phyloP scores from a whole-genome alignment of 2,113 vertebrate genomes.

The Podiceps cristatus region DNA sequence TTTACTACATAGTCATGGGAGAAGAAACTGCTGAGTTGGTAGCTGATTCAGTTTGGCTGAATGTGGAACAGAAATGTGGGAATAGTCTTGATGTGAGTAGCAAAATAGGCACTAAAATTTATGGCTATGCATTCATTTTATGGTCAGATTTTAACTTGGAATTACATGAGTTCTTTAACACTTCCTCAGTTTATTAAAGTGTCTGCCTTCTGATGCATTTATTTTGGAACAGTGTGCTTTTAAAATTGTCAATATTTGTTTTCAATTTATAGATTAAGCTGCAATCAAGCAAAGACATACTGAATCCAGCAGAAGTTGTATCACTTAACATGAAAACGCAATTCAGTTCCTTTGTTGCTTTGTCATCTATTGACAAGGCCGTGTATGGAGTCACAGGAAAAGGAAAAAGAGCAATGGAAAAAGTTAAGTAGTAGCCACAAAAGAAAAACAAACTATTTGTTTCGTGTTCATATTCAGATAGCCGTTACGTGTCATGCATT shows the following conservation, averaged over 20 bases:
- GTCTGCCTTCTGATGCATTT: not conserved
- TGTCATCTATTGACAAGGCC: slow-evolving; percentile 85
- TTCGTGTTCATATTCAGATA: not conserved
- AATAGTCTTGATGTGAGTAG: slow-evolving; percentile 82
- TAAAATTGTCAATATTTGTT: not conserved
- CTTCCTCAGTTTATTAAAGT: not conserved
- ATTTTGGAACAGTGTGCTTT: not conserved
- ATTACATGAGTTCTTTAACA: not conserved
- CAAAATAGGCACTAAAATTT: not conserved
- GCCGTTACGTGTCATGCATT: not conserved
- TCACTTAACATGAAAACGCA: slow-evolving; percentile 74
- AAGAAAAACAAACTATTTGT: not conserved
- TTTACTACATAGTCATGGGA: slow-evolving; percentile 88
- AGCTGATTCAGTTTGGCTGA: slow-evolving; percentile 90
- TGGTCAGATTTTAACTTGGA: not conserved
- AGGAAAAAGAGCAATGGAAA: slow-evolving; percentile 75
- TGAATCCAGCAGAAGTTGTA: slow-evolving; percentile 79
- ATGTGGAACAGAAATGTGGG: slow-evolving; percentile 85
- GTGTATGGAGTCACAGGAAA: slow-evolving; percentile 78
- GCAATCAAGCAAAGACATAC: not conserved
- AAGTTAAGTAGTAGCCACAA: slow-evolving; percentile 61
- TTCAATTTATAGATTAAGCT: slow-evolving; percentile 77
- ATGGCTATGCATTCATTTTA: not conserved
- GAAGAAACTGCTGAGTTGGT: slow-evolving; percentile 87
- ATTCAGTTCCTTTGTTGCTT: slow-evolving; percentile 81